Base-by-base conservation (phyloP, 2,797 vertebrate species). In the Myotis pilosus region DNA sequence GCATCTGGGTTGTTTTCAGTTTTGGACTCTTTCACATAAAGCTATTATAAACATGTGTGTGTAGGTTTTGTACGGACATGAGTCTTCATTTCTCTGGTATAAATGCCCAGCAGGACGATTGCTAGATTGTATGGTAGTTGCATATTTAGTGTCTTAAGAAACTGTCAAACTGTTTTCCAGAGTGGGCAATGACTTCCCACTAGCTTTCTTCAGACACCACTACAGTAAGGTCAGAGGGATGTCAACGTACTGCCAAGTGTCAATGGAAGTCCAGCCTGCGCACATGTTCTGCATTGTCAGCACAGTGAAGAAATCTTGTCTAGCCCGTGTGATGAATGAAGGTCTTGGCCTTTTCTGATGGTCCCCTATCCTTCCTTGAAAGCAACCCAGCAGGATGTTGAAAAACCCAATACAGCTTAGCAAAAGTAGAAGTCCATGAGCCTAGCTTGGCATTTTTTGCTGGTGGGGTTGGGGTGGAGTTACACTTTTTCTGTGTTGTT, bases 71-170 rank as follows among this genome's bases (percentile, higher is more conserved):
- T 91, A 6, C 92, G 55, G 66, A 76, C 20, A 19, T 76, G 44
- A 23, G 28, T 86, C 44, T 47, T 86, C 12, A 76, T 92, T 94
- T 76, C 38, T 92, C 60, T 76, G 51, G 12, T 66, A 49, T n/a
- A 89, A 75, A 80, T 60, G 38, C 33, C 68, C 28, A 66, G 44
- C 19, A 92, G 75, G 51, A 20, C 17, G 60, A 84, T 55, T 89
- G 74, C 30, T 69, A 20, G 19, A 9, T 78, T 83, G 20, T 49
- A 82, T 55, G 53, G 57, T 33, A 75, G 53, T 30, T 80, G 51
- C 12, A 13, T 47, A 33, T 68, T 85, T 36, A 82, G 36, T 62
- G 89, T 89, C 78, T 64, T 71, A 89, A 92, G 87, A 92, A 86
- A 41, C 22, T 64, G 22, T 13, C 33, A 66, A 15, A n/a, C 15